These are phyloP conservation scores for Drosophila crucigera DNA, from an alignment of 2,888 invertebrate genomes.

Conservation along the genomic window DNA sequence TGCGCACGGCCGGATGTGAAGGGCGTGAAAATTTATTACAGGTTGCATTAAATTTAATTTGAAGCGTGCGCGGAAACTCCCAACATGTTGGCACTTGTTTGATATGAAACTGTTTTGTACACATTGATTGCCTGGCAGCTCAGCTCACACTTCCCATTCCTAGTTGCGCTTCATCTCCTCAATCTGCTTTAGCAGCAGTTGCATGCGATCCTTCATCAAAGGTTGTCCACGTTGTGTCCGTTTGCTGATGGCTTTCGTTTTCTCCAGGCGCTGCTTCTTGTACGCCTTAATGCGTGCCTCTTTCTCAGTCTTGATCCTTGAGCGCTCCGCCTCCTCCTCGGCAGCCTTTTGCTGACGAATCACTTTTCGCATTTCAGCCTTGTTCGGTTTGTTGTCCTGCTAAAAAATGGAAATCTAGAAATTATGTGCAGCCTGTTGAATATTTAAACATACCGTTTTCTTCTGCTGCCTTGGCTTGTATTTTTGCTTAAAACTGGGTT, in stretches of 20 bases:
- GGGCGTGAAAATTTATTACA: slow-evolving; percentile 79
- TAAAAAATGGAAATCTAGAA: neutral
- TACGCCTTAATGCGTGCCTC: slow-evolving; percentile 89
- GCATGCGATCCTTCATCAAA: slow-evolving; percentile 92
- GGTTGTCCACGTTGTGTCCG: slow-evolving; percentile 94
- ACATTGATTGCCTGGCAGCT: slow-evolving; percentile 36
- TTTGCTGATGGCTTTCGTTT: slow-evolving; percentile 90
- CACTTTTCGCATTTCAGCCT: slow-evolving; percentile 59
- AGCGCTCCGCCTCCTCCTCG: slow-evolving; percentile 82
- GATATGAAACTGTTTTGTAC: slow-evolving; percentile 10
- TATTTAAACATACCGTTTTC: slow-evolving; percentile 34
- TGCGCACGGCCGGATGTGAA: slow-evolving; percentile 66
- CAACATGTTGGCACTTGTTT: slow-evolving; percentile 22
- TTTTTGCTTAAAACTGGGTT: slow-evolving; percentile 57
- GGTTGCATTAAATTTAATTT: slow-evolving; percentile 82
- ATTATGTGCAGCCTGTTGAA: neutral
- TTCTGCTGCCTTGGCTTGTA: slow-evolving; percentile 40
- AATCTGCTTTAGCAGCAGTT: slow-evolving; percentile 92
- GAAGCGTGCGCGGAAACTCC: slow-evolving; percentile 65
- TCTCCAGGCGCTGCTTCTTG: slow-evolving; percentile 89
- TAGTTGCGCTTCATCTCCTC: slow-evolving; percentile 85
- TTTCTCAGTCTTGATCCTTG: slow-evolving; percentile 76
- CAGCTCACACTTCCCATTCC: neutral
- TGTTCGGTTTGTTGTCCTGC: slow-evolving; percentile 61
- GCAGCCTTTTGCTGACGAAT: slow-evolving; percentile 64